Evolutionary conservation across 64 coral and sea anemone genomes (phyloP), one percentile per base, ranked within the genome.

Genomic region (Platygyra sinensis): DNA sequence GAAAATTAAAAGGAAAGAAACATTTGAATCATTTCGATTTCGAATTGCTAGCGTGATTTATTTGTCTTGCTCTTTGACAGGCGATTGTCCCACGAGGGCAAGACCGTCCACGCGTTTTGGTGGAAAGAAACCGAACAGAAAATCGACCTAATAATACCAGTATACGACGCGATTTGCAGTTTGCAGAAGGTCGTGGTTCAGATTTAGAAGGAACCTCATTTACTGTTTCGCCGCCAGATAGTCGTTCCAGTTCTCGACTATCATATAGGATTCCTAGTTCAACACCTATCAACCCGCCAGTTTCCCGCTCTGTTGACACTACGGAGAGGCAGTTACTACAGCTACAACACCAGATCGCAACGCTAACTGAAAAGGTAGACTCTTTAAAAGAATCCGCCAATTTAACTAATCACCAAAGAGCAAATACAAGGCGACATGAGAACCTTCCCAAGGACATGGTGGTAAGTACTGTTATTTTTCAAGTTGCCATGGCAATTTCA

Each of bases 21-120:
- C 36, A 75, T 75, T 42, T 75, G 2, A 42, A 39, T 72, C 69
- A 29, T 72, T 72, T 75, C 30, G 30, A 36, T 15, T 39, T 75
- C 73, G 31, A 75, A 42, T 75, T 75, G 73, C 46, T 42, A 64
- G 62, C 73, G 36, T 14, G 73, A 32, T 75, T 75, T 75, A 16
- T 36, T 75, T 75, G 73, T 75, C 46, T 75, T 75, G 31, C 73
- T 75, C 62, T 64, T 64, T 24, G 62, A 64, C 62, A 64, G 62
- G 62, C 62, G 62, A 64, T 64, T 64, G 62, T 64, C 22, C 62
- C 62, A 64, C 62, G 62, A 24, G 62, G 62, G 62, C 62, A 64
- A 64, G 62, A 64, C 62, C 62, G 62, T 64, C 16, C 22, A 64
- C 22, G 22, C 22, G 22, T 64, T 20, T 64, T 20, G 16, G 22